Evolutionary conservation across 2,888 invertebrate species (phyloP).

Genomic region (Drosophila imparisetae): DNA sequence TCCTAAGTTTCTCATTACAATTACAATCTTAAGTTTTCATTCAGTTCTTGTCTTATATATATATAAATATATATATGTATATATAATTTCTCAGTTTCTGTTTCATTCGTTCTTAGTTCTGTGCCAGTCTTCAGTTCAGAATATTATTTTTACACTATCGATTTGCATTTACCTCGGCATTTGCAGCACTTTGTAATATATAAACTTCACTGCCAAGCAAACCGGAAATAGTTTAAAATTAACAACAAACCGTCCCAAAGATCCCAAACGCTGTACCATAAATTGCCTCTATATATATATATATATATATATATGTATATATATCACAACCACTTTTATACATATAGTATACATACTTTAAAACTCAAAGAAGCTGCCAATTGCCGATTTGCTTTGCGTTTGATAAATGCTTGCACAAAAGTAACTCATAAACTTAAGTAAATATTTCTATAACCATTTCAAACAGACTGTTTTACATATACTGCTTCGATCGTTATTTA

Average conservation of each 20-base stretch:
- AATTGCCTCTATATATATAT: conserved; percentile 16
- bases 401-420: conserved; percentile 42
- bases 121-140: conserved; percentile 23
- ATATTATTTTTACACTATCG: conserved; percentile 76
- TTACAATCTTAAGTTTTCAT: conserved; percentile 23
- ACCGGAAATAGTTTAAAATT: conserved; percentile 62
- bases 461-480: conserved; percentile 10
- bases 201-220: conserved; percentile 53
- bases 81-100: conserved; percentile 15
- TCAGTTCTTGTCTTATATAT: conserved; percentile 11
- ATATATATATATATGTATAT: conserved; percentile 11
- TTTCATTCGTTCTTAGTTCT: conserved; percentile 25
- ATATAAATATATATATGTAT: background rate
- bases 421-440: conserved; percentile 16
- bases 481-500: conserved; percentile 37
- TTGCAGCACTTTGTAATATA: conserved; percentile 70
- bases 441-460: conserved; percentile 7
- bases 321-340: conserved; percentile 27
- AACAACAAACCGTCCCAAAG: conserved; percentile 22
- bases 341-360: conserved; percentile 26
- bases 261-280: conserved; percentile 46
- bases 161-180: conserved; percentile 48
- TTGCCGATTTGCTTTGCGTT: conserved; percentile 49
- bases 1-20: conserved; percentile 2
- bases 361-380: conserved; percentile 32